Percentiles rank a stretch among this genome's conserved stretches.
These are phyloP conservation scores for Pangasianodon gigas DNA, from an alignment of 2,113 vertebrate genomes.

Conservation along the genomic window DNA sequence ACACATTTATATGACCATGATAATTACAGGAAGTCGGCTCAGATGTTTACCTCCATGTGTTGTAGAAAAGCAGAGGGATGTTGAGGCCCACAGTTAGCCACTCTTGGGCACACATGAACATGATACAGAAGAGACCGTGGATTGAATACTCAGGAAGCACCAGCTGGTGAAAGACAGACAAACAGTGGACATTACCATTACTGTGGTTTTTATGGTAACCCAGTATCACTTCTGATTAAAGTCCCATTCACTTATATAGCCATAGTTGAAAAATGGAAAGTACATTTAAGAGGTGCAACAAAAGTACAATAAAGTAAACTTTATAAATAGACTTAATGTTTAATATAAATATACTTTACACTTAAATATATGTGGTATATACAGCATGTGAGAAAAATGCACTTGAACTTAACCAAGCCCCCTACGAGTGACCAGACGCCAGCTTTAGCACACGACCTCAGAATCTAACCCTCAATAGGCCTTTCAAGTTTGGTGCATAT, in stretches of 20 bases:
- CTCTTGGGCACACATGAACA: slow-evolving; percentile 97
- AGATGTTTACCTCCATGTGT: slow-evolving; percentile 91
- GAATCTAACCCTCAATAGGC: no score
- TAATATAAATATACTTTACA: background rate
- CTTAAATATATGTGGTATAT: background rate
- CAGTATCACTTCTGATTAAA: background rate
- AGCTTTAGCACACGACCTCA: no score
- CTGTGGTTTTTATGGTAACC: background rate
- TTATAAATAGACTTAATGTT: background rate
- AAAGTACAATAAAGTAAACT: background rate
- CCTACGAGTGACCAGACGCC: background rate
- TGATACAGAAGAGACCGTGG: slow-evolving; percentile 96
- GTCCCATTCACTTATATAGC: background rate
- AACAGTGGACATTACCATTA: background rate
- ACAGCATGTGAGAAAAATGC: background rate
- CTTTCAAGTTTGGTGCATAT: no score
- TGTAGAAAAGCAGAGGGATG: slow-evolving; percentile 92
- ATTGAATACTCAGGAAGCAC: slow-evolving; percentile 96
- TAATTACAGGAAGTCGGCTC: background rate
- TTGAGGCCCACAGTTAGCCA: slow-evolving; percentile 97
- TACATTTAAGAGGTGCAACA: no score
- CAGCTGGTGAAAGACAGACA: slow-evolving; percentile 73
- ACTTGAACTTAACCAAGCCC: background rate
- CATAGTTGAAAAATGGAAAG: background rate
- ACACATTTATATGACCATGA: background rate